Evolutionary conservation across 2,888 invertebrate species (phyloP).

Genomic region (Polietes domitor): DNA sequence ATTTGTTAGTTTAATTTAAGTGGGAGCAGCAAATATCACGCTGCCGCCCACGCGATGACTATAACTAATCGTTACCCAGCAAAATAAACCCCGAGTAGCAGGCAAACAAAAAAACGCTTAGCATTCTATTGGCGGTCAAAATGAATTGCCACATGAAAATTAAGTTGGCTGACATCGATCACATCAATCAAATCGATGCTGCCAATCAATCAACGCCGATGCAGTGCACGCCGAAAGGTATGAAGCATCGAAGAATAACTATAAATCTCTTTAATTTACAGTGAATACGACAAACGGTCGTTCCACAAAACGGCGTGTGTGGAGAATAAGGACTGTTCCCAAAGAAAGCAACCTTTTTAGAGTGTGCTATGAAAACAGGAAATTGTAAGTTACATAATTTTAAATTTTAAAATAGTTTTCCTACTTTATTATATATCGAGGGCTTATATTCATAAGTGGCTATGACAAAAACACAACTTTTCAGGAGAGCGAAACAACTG

Average conservation of each 20-base stretch:
- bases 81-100: slow-evolving; percentile 17
- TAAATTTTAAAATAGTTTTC: too few species aligned
- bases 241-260: neutral
- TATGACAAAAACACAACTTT: too few species aligned
- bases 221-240: slow-evolving; percentile 1
- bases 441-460: too few species aligned
- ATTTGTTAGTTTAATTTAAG: slow-evolving; percentile 54
- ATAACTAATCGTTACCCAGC: slow-evolving; percentile 25
- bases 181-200: neutral
- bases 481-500: too few species aligned
- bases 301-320: too few species aligned
- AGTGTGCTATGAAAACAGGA: too few species aligned
- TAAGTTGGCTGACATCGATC: slow-evolving; percentile 19
- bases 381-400: too few species aligned
- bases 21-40: slow-evolving; percentile 17
- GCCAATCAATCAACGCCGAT: slow-evolving; percentile 28
- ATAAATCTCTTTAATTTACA: slow-evolving; percentile 36
- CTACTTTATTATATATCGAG: too few species aligned
- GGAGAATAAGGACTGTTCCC: too few species aligned
- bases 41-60: slow-evolving; percentile 10
- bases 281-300: neutral
- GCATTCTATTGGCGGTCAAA: slow-evolving; percentile 10
- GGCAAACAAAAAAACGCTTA: neutral
- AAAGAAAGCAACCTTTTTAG: too few species aligned
- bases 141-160: slow-evolving; percentile 29